Conservation (phyloP, 30 jellyfish, hydroid and myxozoan species). For the Aurelia coerulea region DNA sequence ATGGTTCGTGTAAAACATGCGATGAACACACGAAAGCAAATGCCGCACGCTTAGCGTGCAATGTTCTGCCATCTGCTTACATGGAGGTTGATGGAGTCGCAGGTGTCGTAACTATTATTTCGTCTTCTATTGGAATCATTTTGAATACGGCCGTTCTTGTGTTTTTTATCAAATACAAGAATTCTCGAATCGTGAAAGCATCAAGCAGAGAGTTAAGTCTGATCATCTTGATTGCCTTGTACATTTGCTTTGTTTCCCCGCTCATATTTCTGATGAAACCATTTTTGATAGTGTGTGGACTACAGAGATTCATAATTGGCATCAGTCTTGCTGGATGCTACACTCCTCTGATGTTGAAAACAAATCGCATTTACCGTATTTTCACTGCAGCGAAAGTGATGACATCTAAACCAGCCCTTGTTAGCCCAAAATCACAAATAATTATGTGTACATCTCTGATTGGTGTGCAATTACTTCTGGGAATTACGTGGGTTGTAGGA, state of each 20-base stretch:
- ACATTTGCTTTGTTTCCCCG: conserved; percentile 68
- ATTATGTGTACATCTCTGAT: conserved; percentile 71
- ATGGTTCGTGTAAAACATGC: conserved; percentile 60
- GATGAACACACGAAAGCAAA: conserved; percentile 22
- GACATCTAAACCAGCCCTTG: conserved; percentile 59
- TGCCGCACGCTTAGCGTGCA: conserved; percentile 17
- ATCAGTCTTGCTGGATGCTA: conserved; percentile 80
- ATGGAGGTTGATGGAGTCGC: not conserved
- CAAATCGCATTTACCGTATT: conserved; percentile 90
- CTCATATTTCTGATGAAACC: conserved; percentile 46
- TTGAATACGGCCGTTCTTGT: conserved; percentile 49
- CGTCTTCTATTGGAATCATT: conserved; percentile 37
- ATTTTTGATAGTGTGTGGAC: conserved; percentile 56
- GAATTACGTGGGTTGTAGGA: conserved; percentile 84
- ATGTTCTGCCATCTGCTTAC: conserved; percentile 10
- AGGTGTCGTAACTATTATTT: not conserved
- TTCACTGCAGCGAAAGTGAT: conserved; percentile 74
- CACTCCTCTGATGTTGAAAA: conserved; percentile 87
- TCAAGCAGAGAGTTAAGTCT: conserved; percentile 70
- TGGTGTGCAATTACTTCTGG: conserved; percentile 76
- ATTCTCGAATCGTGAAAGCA: conserved; percentile 66
- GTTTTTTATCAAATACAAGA: conserved; percentile 35
- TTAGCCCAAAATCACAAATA: conserved; percentile 85
- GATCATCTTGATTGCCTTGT: conserved; percentile 60
- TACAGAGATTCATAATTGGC: conserved; percentile 75